Percentiles rank a stretch among this genome's conserved stretches.
phyloP scores from a whole-genome alignment of 2,888 invertebrate genomes.

The Chromoteleia sp. region DNA sequence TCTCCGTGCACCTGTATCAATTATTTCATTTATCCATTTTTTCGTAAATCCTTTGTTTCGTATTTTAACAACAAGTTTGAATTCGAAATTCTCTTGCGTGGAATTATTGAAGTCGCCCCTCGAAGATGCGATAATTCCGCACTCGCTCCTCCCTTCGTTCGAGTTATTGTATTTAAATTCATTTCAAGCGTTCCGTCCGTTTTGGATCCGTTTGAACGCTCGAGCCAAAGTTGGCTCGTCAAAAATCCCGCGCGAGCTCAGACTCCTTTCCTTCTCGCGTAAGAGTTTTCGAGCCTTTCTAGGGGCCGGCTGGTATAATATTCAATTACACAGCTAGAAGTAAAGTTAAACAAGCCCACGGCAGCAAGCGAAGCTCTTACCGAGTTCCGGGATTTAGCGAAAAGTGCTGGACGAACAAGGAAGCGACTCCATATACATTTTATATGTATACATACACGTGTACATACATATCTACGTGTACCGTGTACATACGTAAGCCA shows the following conservation, averaged over 20 bases:
- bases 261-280: constrained; percentile 74
- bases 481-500: constrained; percentile 35
- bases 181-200: constrained; percentile 25
- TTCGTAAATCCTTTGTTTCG: too few species aligned
- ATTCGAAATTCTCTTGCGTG: neutral
- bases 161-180: constrained; percentile 54
- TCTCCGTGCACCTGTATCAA: too few species aligned
- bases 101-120: constrained; percentile 1
- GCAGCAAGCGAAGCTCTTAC: constrained; percentile 77
- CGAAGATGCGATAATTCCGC: constrained; percentile 5
- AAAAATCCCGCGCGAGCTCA: constrained; percentile 64
- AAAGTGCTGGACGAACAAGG: constrained; percentile 70
- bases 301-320: constrained; percentile 82
- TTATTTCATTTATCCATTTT: too few species aligned
- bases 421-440: constrained; percentile 65
- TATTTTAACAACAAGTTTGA: neutral
- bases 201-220: constrained; percentile 31
- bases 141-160: neutral
- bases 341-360: constrained; percentile 83
- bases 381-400: constrained; percentile 64
- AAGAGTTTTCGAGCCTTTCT: constrained; percentile 83
- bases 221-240: constrained; percentile 45
- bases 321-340: constrained; percentile 84
- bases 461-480: constrained; percentile 19
- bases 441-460: constrained; percentile 44